phyloP scores from a whole-genome alignment of 2,888 invertebrate species.

The Orchestes rusci region DNA sequence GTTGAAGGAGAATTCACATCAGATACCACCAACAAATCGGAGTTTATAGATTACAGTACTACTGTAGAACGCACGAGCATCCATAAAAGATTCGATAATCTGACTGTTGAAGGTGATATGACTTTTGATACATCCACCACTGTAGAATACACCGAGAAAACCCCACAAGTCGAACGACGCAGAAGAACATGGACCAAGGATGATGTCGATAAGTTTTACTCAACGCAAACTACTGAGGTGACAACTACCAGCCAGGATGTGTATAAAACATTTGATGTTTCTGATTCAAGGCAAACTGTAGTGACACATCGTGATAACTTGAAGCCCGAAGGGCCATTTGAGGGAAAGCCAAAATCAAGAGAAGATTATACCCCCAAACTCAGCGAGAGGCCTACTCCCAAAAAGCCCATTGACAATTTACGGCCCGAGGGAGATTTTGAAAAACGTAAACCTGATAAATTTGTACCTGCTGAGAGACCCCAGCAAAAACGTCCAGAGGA shows the following conservation, averaged over 20 bases:
- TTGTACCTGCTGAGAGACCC: slow-evolving; percentile 40
- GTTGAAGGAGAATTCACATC: slow-evolving; percentile 66
- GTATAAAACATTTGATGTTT: slow-evolving; percentile 55
- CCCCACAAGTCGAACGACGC: slow-evolving; percentile 50
- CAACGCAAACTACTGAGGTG: slow-evolving; percentile 49
- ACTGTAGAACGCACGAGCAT: slow-evolving; percentile 52
- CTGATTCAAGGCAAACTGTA: slow-evolving; percentile 46
- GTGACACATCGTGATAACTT: slow-evolving; percentile 46
- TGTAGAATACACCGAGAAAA: slow-evolving; percentile 56
- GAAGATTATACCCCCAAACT: slow-evolving; percentile 43
- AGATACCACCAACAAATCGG: slow-evolving; percentile 60
- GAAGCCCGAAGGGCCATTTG: slow-evolving; percentile 47
- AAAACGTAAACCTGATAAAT: slow-evolving; percentile 34
- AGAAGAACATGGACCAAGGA: slow-evolving; percentile 67
- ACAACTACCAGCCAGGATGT: slow-evolving; percentile 63
- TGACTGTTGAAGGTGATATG: slow-evolving; percentile 61
- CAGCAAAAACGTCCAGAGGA: slow-evolving; percentile 51
- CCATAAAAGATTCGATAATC: slow-evolving; percentile 56
- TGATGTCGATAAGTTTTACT: slow-evolving; percentile 63
- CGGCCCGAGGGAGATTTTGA: slow-evolving; percentile 48
- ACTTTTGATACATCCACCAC: slow-evolving; percentile 59
- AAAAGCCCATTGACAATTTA: slow-evolving; percentile 45
- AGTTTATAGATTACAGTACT: slow-evolving; percentile 58
- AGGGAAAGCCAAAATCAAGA: slow-evolving; percentile 43
- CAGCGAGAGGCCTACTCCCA: slow-evolving; percentile 40